These are phyloP conservation scores for Bergia sp. DNA, from an alignment of 92 coral and sea anemone species.

Conservation along the genomic window DNA sequence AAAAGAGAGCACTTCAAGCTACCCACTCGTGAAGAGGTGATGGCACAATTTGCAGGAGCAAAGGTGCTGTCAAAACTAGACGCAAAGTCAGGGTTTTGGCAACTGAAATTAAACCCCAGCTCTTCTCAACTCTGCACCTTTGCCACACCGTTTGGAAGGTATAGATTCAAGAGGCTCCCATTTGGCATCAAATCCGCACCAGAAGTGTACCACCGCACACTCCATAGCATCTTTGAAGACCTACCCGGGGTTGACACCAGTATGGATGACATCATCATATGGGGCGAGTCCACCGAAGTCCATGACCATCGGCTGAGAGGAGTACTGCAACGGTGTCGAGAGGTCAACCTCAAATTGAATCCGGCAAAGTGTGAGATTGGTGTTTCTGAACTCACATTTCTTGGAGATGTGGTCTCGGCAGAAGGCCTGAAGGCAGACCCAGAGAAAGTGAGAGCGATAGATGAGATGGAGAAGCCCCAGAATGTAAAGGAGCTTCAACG, in stretches of 20 bases:
- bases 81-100: slow-evolving; percentile 51
- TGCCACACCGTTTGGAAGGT: slow-evolving; percentile 49
- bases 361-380: slow-evolving; percentile 28
- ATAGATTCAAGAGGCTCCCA: slow-evolving; percentile 40
- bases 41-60: slow-evolving; percentile 49
- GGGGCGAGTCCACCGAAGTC: slow-evolving; percentile 30
- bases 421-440: slow-evolving; percentile 46
- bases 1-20: slow-evolving; percentile 45
- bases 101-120: slow-evolving; percentile 25
- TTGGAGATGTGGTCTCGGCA: slow-evolving; percentile 47
- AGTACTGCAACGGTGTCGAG: slow-evolving; percentile 31
- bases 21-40: slow-evolving; percentile 47
- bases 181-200: slow-evolving; percentile 43
- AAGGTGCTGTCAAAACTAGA: slow-evolving; percentile 49
- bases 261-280: slow-evolving; percentile 49
- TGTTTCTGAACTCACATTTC: slow-evolving; percentile 34
- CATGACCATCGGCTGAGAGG: slow-evolving; percentile 32
- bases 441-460: slow-evolving; percentile 6
- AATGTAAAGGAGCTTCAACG: slow-evolving; percentile 31
- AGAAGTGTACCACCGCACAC: slow-evolving; percentile 40
- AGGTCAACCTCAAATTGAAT: slow-evolving; percentile 40
- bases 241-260: slow-evolving; percentile 45
- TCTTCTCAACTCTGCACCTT: slow-evolving; percentile 32
- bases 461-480: slow-evolving; percentile 26
- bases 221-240: slow-evolving; percentile 43